Evolutionary conservation across 2,888 invertebrate species (phyloP), one percentile per base, ranked within the genome.

Genomic region (Crioceris asparagi): DNA sequence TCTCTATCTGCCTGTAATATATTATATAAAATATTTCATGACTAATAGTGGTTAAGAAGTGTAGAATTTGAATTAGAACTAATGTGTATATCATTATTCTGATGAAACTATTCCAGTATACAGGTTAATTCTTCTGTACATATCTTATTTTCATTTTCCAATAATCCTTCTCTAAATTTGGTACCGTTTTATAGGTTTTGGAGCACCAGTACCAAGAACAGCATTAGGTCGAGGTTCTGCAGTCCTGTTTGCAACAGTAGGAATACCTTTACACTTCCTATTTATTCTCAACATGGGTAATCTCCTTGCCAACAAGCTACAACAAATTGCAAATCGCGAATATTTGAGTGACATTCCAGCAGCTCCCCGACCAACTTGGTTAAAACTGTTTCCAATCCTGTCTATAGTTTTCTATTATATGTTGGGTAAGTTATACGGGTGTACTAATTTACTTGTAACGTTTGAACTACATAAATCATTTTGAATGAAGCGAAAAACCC

Each of bases 141-240:
- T n/a, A n/a, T n/a, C n/a, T n/a, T n/a, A n/a, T n/a, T n/a, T n/a
- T n/a, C n/a, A n/a, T n/a, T n/a, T n/a, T n/a, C n/a, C n/a, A n/a
- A n/a, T n/a, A n/a, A n/a, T n/a, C n/a, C n/a, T n/a, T n/a, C n/a
- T n/a, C n/a, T n/a, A n/a, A n/a, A n/a, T n/a, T n/a, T n/a, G n/a
- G n/a, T n/a, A n/a, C n/a, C n/a, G 36, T 38, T 41, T 57, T 59
- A 2, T 53, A 81, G 81, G 81, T 44, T 79, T 80, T 50, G 81
- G 80, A 1, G 79, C 80, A 1, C 80, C 81, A 1, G 77, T 80
- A 3, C 81, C 81, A 1, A 70, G 77, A 15, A 80, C 80, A 1
- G 55, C 70, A 3, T 64, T 70, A 50, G 81, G 80, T 0, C 65
- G 78, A 43, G 71, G 70, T 2, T 68, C 74, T 1, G 74, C 77